Evolutionary conservation across 2,797 vertebrate species (phyloP).

Genomic region (Lophius americanus): DNA sequence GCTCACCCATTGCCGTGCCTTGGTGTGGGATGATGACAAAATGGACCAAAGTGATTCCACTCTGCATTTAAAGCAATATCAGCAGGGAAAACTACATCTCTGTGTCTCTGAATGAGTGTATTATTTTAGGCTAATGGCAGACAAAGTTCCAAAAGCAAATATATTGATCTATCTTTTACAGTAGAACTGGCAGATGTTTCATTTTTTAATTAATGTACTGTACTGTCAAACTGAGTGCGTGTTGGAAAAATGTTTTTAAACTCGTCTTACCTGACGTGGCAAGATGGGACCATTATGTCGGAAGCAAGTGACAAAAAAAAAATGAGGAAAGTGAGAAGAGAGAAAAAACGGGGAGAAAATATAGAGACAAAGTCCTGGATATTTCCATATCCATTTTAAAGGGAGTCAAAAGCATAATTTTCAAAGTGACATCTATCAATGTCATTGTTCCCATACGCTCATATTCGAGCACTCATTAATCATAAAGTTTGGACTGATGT

Average conservation of each 20-base stretch:
- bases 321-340: conserved; percentile 22
- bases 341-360: conserved; percentile 42
- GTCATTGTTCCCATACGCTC: conserved; percentile 58
- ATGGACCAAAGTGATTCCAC: conserved; percentile 61
- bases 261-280: conserved; percentile 61
- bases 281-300: conserved; percentile 15
- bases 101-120: conserved; percentile 18
- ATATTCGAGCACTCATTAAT: conserved; percentile 74
- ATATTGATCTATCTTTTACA: conserved; percentile 12
- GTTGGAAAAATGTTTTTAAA: conserved; percentile 9
- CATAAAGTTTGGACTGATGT: conserved; percentile 57
- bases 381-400: conserved; percentile 53
- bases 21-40: conserved; percentile 65
- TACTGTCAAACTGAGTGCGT: not conserved
- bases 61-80: conserved; percentile 49
- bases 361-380: conserved; percentile 55
- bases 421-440: conserved; percentile 74
- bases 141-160: conserved; percentile 21
- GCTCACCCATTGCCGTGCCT: conserved; percentile 33
- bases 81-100: conserved; percentile 38
- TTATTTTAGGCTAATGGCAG: conserved; percentile 31
- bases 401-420: conserved; percentile 61
- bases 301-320: not conserved
- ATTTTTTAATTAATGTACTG: not conserved
- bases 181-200: not conserved